Evolutionary conservation across 2,888 invertebrate species (phyloP).

Genomic region (Tetranychus truncatus): DNA sequence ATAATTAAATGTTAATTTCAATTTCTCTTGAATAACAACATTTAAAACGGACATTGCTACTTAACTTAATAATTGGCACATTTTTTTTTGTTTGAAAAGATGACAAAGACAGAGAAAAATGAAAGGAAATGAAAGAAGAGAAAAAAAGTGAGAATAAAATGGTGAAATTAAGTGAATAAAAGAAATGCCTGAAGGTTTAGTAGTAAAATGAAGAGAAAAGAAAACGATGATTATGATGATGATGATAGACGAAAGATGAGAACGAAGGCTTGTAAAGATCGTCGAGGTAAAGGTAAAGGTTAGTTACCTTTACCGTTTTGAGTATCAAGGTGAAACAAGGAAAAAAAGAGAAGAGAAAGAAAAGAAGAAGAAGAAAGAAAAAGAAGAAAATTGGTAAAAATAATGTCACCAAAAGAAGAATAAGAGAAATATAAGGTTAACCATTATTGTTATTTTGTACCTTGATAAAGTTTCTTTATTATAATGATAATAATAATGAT

Average conservation of each 20-base stretch:
- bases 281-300: background rate
- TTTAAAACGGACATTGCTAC: too few relatives aligned
- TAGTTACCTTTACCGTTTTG: background rate
- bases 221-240: background rate
- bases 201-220: too few relatives aligned
- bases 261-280: background rate
- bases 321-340: background rate
- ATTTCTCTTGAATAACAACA: too few relatives aligned
- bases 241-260: background rate
- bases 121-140: too few relatives aligned
- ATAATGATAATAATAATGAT: background rate
- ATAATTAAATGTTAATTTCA: too few relatives aligned
- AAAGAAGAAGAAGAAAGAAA: background rate
- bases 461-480: background rate
- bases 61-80: too few relatives aligned
- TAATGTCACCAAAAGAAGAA: background rate
- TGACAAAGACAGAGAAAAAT: too few relatives aligned
- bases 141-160: too few relatives aligned
- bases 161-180: too few relatives aligned
- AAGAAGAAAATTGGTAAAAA: background rate
- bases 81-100: too few relatives aligned
- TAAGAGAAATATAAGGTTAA: background rate
- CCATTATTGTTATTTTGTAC: background rate
- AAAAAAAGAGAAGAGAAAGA: background rate
- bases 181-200: background rate